Percentiles rank a stretch among this genome's conserved stretches.
Evolutionary conservation across 2,888 invertebrate species (phyloP).

Genomic region (Netelia melanura): DNA sequence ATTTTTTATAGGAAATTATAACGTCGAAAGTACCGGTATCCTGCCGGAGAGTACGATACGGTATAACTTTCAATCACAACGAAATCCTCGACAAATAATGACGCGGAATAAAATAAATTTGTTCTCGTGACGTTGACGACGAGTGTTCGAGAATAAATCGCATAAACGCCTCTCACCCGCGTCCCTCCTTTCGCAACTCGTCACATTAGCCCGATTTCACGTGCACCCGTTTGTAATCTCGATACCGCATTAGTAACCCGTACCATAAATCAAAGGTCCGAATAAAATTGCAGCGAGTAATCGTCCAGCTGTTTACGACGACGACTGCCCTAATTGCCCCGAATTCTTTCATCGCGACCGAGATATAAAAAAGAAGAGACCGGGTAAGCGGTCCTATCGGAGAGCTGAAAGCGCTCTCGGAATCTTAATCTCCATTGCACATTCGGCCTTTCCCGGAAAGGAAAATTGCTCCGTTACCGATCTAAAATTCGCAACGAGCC

Average conservation of each 20-base stretch:
- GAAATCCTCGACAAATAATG: not conserved
- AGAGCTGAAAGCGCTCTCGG: constrained; percentile 2
- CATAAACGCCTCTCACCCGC: constrained; percentile 1
- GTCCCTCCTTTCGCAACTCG: not conserved
- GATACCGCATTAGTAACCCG: constrained; percentile 14
- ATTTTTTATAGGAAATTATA: constrained; percentile 36
- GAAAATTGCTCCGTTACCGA: constrained; percentile 8
- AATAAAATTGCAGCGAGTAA: constrained; percentile 39
- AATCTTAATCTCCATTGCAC: constrained; percentile 7
- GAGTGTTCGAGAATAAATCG: not conserved
- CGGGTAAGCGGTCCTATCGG: not conserved
- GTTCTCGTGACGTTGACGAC: not conserved
- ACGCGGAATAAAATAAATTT: not conserved
- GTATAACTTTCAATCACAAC: not conserved
- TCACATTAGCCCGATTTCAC: constrained; percentile 13
- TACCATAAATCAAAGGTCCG: constrained; percentile 29
- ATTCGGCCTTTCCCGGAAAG: constrained; percentile 3
- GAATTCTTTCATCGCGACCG: constrained; percentile 55
- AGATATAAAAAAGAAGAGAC: not conserved
- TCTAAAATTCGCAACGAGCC: constrained; percentile 17
- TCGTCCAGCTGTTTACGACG: constrained; percentile 26
- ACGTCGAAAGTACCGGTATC: constrained; percentile 13
- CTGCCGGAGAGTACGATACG: too few species aligned
- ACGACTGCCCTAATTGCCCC: constrained; percentile 61
- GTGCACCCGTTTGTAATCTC: constrained; percentile 17